These are phyloP conservation scores for Tapirus terrestris DNA, from an alignment of 2,113 vertebrate genomes.

Conservation along the genomic window DNA sequence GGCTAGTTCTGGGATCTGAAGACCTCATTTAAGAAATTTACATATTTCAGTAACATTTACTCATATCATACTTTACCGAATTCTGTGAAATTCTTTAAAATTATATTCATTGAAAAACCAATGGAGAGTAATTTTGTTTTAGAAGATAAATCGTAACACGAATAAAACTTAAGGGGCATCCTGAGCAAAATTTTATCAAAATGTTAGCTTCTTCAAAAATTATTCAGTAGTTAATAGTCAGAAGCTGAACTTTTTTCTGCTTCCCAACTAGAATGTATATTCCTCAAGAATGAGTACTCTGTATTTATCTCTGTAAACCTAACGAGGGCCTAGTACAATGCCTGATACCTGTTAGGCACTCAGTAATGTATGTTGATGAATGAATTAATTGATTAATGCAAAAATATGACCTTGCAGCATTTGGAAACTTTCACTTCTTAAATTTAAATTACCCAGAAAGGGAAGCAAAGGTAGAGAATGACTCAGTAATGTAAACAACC, in stretches of 20 bases:
- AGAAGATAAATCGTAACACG: slow-evolving; percentile 22
- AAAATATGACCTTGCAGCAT: background rate
- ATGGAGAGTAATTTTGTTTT: background rate
- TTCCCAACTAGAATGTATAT: background rate
- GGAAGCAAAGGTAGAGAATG: background rate
- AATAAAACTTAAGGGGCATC: background rate
- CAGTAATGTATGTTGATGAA: background rate
- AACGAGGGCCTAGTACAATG: background rate
- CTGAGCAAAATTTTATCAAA: background rate
- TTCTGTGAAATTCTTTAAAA: slow-evolving; percentile 25
- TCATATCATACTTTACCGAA: slow-evolving; percentile 4
- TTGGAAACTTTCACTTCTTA: slow-evolving; percentile 1
- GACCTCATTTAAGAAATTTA: background rate
- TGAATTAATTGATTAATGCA: background rate
- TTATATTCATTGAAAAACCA: background rate
- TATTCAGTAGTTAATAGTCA: background rate
- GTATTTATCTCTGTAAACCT: background rate
- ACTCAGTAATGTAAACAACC: background rate
- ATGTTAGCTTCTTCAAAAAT: slow-evolving; percentile 37
- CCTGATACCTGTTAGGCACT: background rate
- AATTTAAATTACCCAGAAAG: background rate
- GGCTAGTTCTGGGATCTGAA: background rate
- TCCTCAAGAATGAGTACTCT: background rate
- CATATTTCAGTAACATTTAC: slow-evolving; percentile 24
- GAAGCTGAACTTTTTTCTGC: background rate